Evolutionary conservation across 2,888 invertebrate genomes (phyloP).

Genomic region (Malthinus seriepunctatus): DNA sequence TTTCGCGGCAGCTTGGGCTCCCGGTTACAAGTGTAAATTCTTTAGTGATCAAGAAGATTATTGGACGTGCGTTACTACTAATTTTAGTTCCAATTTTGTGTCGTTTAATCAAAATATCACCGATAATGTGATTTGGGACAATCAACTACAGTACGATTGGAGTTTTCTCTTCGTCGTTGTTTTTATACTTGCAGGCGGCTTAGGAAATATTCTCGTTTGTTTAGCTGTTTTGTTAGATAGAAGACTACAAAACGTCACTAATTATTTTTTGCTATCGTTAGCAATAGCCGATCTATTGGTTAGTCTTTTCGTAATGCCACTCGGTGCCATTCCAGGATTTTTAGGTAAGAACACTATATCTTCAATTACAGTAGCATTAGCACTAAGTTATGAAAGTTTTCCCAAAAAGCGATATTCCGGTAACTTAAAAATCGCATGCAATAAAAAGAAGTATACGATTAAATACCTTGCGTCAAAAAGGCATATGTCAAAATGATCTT

Average conservation of each 20-base stretch:
- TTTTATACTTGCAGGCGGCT: constrained; percentile 85
- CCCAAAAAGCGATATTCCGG: no score
- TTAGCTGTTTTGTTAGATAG: constrained; percentile 90
- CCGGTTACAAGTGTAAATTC: constrained; percentile 38
- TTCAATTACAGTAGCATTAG: no score
- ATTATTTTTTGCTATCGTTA: constrained; percentile 91
- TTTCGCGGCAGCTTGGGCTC: constrained; percentile 32
- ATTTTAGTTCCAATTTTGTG: constrained; percentile 18
- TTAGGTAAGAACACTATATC: constrained; percentile 69
- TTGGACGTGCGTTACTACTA: constrained; percentile 40
- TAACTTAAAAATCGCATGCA: no score
- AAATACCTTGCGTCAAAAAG: no score
- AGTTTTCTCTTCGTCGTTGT: constrained; percentile 81
- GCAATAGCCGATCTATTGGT: constrained; percentile 93
- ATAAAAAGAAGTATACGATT: no score
- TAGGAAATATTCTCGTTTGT: constrained; percentile 93
- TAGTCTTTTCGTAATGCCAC: constrained; percentile 93
- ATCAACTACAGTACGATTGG: constrained; percentile 67
- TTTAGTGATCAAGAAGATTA: constrained; percentile 40
- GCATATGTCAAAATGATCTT: no score
- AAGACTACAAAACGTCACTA: constrained; percentile 91
- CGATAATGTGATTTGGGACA: constrained; percentile 29
- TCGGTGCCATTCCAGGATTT: constrained; percentile 92
- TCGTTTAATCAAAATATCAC: constrained; percentile 11
- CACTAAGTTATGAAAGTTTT: no score